Base-by-base conservation (phyloP, 2,113 vertebrate species). In the Marmota flaviventris region DNA sequence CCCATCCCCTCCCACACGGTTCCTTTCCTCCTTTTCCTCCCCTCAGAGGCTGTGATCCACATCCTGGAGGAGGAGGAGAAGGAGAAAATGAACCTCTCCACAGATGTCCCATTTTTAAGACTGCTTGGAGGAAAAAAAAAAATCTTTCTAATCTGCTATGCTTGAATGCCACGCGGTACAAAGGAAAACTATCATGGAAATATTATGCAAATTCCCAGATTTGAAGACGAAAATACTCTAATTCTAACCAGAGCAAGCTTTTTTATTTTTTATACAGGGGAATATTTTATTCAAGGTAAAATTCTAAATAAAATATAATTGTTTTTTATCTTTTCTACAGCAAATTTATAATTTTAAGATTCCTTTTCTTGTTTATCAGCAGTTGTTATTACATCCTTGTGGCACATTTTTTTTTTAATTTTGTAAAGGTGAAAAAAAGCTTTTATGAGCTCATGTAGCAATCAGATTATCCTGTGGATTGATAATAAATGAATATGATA, bases 311-410 rank as follows among this genome's bases (percentile, higher is more conserved):
- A 98, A 98, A 99, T 98, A 99, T 98, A 99, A 99, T 99, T 98
- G 97, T 99, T 99, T 99, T 99, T 99, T 99, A 99, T 99, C 99
- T 99, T 99, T 99, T 99, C 99, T 99, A 99, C 99, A 98, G 98
- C 98, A 99, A 99, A 99, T 99, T 98, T 99, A 99, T 99, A 99
- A 99, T 99, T 99, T 99, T 99, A 98, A 99, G 98, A 99, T 99
- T 99, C 98, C 98, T 98, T 99, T 97, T 98, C 98, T 98, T 98
- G 98, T 98, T 99, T 99, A 98, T 98, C 98, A 98, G 98, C 98
- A 98, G 97, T 98, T 98, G 98, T 98, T 98, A 98, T 97, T 98
- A 99, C 98, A 98, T 98, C 98, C 98, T 99, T 98, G 98, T 99
- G 98, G 98, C 98, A 98, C 99, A 98, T 98, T 98, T 98, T 98